Percentiles rank a stretch among this genome's conserved stretches.
These are phyloP conservation scores for Embiotoca jacksoni DNA, from an alignment of 2,113 vertebrate species.

Conservation along the genomic window DNA sequence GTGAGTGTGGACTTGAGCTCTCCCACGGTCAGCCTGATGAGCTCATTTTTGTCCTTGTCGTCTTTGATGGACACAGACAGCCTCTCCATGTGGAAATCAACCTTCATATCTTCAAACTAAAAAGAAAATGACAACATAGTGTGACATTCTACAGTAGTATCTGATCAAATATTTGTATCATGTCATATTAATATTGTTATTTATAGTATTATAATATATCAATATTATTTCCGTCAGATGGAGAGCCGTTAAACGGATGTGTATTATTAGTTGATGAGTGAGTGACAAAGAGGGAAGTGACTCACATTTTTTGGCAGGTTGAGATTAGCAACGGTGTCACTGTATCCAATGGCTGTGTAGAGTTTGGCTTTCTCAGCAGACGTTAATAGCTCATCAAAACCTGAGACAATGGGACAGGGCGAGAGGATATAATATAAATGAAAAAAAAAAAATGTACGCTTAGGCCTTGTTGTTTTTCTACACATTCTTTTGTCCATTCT, in stretches of 20 bases:
- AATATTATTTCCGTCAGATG: neutral
- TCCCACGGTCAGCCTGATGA: constrained; percentile 90
- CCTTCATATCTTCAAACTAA: constrained; percentile 95
- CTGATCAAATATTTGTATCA: neutral
- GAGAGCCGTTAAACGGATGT: neutral
- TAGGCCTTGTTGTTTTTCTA: neutral
- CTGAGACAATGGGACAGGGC: constrained; percentile 73
- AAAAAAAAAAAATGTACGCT: neutral
- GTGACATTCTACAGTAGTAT: neutral
- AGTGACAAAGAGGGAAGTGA: constrained; percentile 11
- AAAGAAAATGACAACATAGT: constrained; percentile 17
- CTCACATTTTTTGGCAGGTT: constrained; percentile 96
- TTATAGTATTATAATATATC: neutral
- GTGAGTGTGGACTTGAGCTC: constrained; percentile 89
- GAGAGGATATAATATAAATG: neutral
- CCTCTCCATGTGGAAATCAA: constrained; percentile 90
- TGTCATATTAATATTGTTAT: neutral
- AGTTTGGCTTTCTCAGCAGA: constrained; percentile 92
- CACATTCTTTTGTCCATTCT: neutral
- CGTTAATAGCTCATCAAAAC: constrained; percentile 92
- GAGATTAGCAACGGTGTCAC: constrained; percentile 92
- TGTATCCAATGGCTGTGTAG: constrained; percentile 98
- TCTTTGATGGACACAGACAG: constrained; percentile 91
- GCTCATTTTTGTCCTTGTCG: constrained; percentile 85
- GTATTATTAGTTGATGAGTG: neutral